Percentiles rank a stretch among this genome's conserved stretches.
phyloP scores from a whole-genome alignment of 1,140 invertebrate species.

The Drosophila pandora region DNA sequence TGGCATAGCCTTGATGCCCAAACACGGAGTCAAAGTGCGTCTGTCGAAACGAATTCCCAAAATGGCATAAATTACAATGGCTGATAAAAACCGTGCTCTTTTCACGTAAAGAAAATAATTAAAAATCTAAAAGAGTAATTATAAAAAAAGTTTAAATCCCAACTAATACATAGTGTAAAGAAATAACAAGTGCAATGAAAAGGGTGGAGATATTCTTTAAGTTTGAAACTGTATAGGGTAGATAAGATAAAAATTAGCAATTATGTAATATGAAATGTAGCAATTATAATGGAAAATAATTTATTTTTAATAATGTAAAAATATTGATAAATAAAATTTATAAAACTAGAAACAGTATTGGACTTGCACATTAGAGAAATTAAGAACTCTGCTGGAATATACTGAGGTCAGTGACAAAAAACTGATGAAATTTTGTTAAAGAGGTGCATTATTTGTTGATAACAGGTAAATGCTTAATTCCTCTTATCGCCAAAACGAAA shows the following conservation, averaged over 20 bases:
- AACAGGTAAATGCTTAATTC: slow-evolving; percentile 14
- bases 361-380: too few relatives aligned
- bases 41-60: slow-evolving; percentile 54
- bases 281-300: too few relatives aligned
- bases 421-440: not conserved
- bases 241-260: not conserved
- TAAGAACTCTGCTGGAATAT: not conserved
- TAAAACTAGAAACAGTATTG: not conserved
- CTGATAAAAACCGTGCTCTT: not conserved
- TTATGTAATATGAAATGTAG: too few relatives aligned
- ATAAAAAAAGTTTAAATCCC: not conserved
- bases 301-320: not conserved
- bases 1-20: slow-evolving; percentile 60
- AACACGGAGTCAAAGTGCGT: slow-evolving; percentile 60
- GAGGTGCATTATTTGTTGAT: not conserved
- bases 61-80: slow-evolving; percentile 7
- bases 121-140: not conserved
- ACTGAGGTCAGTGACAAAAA: not conserved
- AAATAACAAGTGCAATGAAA: too few relatives aligned
- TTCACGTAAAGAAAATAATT: not conserved
- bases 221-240: not conserved
- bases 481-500: slow-evolving; percentile 29
- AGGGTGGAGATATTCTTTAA: too few relatives aligned
- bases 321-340: not conserved
- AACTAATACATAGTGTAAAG: not conserved